Evolutionary conservation across 2,888 invertebrate species (phyloP).

Genomic region (Fissipunctia ypsillon): DNA sequence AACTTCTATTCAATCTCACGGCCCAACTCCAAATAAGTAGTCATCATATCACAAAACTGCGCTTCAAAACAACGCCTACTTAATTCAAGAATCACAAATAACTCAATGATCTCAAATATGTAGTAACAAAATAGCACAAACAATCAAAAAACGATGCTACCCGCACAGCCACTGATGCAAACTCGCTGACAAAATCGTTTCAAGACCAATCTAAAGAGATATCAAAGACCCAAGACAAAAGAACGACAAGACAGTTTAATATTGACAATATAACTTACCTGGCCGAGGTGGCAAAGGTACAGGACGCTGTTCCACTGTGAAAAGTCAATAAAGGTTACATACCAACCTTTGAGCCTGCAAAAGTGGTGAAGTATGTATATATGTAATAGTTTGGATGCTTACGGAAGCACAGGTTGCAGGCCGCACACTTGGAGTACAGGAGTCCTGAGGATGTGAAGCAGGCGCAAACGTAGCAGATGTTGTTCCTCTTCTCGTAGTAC

Average conservation of each 20-base stretch:
- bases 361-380: background rate
- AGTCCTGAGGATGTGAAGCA: constrained; percentile 72
- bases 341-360: background rate
- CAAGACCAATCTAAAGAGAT: background rate
- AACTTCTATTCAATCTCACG: background rate
- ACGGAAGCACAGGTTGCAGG: constrained; percentile 74
- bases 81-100: background rate
- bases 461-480: constrained; percentile 78
- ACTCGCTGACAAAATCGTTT: background rate
- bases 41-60: background rate
- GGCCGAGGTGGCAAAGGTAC: constrained; percentile 41
- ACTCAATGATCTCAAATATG: background rate
- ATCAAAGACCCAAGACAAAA: constrained; percentile 5
- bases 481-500: constrained; percentile 71
- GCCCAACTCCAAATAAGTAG: background rate
- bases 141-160: background rate
- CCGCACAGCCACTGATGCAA: background rate
- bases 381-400: constrained; percentile 21
- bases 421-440: constrained; percentile 76
- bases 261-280: constrained; percentile 43
- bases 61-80: background rate
- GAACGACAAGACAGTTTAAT: constrained; percentile 3
- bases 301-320: constrained; percentile 44
- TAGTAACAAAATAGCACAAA: background rate
- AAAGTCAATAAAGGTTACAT: constrained; percentile 37